A percentile compares a stretch with the other conserved stretches of the same genome.
phyloP scores from a whole-genome alignment of 2,797 vertebrate species.

The Cossypha polioptera region DNA sequence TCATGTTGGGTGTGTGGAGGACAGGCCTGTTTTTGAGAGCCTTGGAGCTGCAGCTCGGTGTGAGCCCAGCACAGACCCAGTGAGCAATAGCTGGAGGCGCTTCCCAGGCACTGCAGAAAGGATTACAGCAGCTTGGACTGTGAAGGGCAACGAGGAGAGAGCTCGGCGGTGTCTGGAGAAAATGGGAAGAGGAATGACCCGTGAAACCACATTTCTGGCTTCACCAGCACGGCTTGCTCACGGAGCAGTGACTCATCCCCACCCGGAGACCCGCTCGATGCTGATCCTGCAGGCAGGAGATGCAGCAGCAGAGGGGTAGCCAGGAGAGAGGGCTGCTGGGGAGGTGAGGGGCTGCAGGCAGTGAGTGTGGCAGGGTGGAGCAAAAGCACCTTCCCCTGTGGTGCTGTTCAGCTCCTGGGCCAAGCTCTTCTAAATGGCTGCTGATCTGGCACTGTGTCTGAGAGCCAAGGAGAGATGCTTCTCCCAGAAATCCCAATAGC shows the following conservation, averaged over 20 bases:
- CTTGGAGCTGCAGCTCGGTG: rapidly evolving
- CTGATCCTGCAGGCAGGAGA: not conserved
- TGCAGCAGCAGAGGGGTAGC: not conserved
- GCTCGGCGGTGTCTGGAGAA: rapidly evolving
- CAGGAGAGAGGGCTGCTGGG: not conserved
- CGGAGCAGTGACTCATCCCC: rapidly evolving
- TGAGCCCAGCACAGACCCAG: rapidly evolving
- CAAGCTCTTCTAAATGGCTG: not conserved
- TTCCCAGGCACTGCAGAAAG: not conserved
- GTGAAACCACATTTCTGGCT: not conserved
- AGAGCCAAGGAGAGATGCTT: not conserved
- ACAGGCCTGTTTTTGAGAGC: not conserved
- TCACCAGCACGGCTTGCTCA: not conserved
- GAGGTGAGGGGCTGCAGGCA: not conserved
- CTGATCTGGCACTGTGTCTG: not conserved
- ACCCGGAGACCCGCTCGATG: rapidly evolving
- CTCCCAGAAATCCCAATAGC: not conserved
- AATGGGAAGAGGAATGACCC: not conserved
- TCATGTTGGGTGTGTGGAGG: rapidly evolving
- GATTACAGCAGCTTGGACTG: not conserved
- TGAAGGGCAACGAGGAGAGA: not conserved
- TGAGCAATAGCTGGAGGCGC: rapidly evolving
- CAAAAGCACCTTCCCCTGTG: not conserved
- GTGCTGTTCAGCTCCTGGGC: not conserved
- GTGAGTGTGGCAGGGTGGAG: not conserved